Evolutionary conservation across 2,797 vertebrate species (phyloP).

Genomic region (Liasis olivaceus): DNA sequence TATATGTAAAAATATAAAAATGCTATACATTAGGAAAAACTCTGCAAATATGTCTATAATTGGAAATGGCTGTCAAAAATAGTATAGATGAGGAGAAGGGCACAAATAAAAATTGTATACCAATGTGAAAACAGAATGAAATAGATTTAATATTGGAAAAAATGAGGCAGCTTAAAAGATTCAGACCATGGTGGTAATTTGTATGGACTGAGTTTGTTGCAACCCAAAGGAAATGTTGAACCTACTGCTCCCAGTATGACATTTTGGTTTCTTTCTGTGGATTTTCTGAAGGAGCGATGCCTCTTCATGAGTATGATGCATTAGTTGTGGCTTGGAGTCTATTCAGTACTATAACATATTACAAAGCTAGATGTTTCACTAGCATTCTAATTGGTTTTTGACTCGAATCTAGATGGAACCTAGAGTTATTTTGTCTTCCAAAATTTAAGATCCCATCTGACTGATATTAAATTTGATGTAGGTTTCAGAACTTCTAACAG

Average conservation of each 20-base stretch:
- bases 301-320: not conserved
- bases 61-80: too few relatives aligned
- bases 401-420: not conserved
- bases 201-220: not conserved
- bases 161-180: not conserved
- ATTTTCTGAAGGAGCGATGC: slow-evolving; percentile 9
- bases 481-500: not conserved
- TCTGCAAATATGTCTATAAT: too few relatives aligned
- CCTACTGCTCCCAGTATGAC: not conserved
- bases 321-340: slow-evolving; percentile 1
- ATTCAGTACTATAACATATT: not conserved
- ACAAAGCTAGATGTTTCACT: slow-evolving; percentile 16
- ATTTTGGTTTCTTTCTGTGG: not conserved
- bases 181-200: not conserved
- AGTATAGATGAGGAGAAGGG: too few relatives aligned
- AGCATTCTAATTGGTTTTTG: not conserved
- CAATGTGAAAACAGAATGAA: too few relatives aligned
- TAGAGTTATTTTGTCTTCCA: not conserved
- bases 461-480: not conserved
- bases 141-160: too few relatives aligned
- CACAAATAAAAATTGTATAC: too few relatives aligned
- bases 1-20: too few relatives aligned
- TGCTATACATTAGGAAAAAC: too few relatives aligned
- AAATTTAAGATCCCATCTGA: not conserved
- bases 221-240: not conserved